Evolutionary conservation across 2,797 vertebrate species (phyloP).

Genomic region (Melanogrammus aeglefinus): DNA sequence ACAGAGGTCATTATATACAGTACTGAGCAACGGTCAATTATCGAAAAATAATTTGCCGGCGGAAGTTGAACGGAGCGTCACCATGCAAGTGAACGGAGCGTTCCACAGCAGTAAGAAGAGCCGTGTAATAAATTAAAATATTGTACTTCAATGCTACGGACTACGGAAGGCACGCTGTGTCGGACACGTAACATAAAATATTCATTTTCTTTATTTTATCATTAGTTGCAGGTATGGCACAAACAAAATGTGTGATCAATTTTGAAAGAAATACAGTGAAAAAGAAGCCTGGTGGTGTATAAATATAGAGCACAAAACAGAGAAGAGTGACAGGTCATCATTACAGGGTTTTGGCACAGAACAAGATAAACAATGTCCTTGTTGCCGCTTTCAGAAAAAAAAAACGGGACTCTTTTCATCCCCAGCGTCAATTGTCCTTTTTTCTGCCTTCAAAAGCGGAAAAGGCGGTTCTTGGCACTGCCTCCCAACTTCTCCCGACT

Average conservation of each 20-base stretch:
- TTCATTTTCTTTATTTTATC: slow-evolving; percentile 76
- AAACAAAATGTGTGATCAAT: slow-evolving; percentile 71
- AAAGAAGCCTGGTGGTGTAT: slow-evolving; percentile 70
- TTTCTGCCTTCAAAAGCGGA: not conserved
- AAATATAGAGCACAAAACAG: slow-evolving; percentile 76
- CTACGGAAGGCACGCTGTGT: slow-evolving; percentile 23
- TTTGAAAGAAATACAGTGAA: slow-evolving; percentile 71
- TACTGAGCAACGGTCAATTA: too few species aligned
- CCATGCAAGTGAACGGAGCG: too few species aligned
- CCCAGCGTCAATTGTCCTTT: slow-evolving; percentile 12
- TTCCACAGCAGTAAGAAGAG: too few species aligned
- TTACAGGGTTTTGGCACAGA: slow-evolving; percentile 61
- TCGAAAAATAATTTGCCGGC: too few species aligned
- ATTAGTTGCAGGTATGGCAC: slow-evolving; percentile 79
- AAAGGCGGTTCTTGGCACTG: not conserved
- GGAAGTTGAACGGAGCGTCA: too few species aligned
- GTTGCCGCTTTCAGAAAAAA: slow-evolving; percentile 45
- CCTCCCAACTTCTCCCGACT: not conserved
- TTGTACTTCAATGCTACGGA: not conserved
- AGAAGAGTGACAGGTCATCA: slow-evolving; percentile 68
- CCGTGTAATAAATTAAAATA: too few species aligned
- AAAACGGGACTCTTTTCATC: slow-evolving; percentile 33
- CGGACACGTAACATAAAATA: slow-evolving; percentile 65
- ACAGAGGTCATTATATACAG: too few species aligned
- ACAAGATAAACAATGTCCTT: slow-evolving; percentile 61